phyloP scores from a whole-genome alignment of 1,140 invertebrate species.

The Oryctes rhinoceros region DNA sequence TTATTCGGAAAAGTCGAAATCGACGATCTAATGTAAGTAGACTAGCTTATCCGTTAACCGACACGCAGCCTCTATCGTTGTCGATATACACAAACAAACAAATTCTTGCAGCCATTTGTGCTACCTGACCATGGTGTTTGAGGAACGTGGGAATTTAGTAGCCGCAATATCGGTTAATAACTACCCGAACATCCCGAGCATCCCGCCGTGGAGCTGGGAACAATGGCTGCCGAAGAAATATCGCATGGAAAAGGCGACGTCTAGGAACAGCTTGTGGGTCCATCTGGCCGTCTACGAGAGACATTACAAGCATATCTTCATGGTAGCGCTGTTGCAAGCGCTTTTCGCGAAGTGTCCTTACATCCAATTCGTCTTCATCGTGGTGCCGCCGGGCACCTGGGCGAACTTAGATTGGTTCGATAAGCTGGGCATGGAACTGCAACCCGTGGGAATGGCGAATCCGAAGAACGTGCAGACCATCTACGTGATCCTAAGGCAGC shows the following conservation, averaged over 20 bases:
- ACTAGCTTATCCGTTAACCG: background rate
- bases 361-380: constrained; percentile 64
- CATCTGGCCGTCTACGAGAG: constrained; percentile 65
- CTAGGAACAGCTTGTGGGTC: constrained; percentile 66
- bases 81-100: background rate
- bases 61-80: too few relatives aligned
- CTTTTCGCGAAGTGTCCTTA: constrained; percentile 64
- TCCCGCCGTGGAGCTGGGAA: constrained; percentile 64
- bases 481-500: constrained; percentile 58
- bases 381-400: constrained; percentile 62
- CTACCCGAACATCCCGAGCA: constrained; percentile 64
- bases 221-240: constrained; percentile 65
- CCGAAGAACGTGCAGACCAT: constrained; percentile 47
- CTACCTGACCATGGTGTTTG: constrained; percentile 51
- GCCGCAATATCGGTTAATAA: constrained; percentile 64
- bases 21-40: constrained; percentile 20
- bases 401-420: constrained; percentile 55
- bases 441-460: constrained; percentile 54
- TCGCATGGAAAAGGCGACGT: constrained; percentile 59
- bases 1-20: background rate
- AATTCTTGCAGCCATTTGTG: background rate
- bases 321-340: constrained; percentile 63
- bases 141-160: constrained; percentile 59
- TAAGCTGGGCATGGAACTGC: constrained; percentile 50
- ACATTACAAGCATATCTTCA: constrained; percentile 61